Conservation (phyloP, 2,888 invertebrate species). For the Candidula unifasciata region DNA sequence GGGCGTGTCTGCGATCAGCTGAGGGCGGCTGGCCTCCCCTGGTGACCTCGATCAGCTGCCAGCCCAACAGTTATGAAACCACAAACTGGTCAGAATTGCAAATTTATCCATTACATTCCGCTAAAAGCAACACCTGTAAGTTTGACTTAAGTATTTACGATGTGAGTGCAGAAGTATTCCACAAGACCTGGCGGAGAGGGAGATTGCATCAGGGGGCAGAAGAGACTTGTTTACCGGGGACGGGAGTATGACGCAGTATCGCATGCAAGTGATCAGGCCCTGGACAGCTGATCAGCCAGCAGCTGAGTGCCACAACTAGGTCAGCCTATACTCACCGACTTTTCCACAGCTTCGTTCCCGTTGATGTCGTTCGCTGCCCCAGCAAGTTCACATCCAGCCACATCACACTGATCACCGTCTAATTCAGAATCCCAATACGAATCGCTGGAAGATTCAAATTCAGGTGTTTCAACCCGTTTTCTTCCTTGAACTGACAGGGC, state of each 20-base stretch:
- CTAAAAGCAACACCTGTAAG: too few relatives aligned
- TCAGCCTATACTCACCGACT: constrained; percentile 53
- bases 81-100: background rate
- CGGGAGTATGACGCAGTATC: constrained; percentile 36
- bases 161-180: too few relatives aligned
- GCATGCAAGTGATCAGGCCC: constrained; percentile 50
- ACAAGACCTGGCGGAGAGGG: background rate
- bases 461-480: constrained; percentile 52
- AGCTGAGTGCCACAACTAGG: constrained; percentile 53
- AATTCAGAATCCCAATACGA: constrained; percentile 61
- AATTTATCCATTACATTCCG: background rate
- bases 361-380: constrained; percentile 15
- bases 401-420: constrained; percentile 50
- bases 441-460: constrained; percentile 57
- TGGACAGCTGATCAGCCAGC: constrained; percentile 53
- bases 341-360: constrained; percentile 42
- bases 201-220: background rate
- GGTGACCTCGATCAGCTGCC: constrained; percentile 47
- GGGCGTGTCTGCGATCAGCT: constrained; percentile 52
- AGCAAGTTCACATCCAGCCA: constrained; percentile 25
- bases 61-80: background rate
- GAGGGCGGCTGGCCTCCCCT: constrained; percentile 28
- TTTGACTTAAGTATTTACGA: too few relatives aligned
- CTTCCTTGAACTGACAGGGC: constrained; percentile 52
- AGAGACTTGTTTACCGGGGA: constrained; percentile 3